Base-by-base conservation (phyloP, 1,140 invertebrate species). In the Homalodisca vitripennis region DNA sequence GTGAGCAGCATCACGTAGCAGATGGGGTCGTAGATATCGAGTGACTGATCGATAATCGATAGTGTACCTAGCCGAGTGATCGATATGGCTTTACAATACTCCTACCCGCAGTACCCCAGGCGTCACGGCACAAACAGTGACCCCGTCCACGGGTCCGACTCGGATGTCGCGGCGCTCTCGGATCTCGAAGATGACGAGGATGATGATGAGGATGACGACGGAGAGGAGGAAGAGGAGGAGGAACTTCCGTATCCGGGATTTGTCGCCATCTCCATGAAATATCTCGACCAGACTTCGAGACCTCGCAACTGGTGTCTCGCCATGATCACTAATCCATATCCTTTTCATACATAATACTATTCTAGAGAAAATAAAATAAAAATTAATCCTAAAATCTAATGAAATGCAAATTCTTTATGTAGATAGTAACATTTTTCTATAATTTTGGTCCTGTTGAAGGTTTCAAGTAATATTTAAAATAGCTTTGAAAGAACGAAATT, bases 241-340 rank as follows among this genome's bases (percentile, higher is more conserved):
- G 84, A 90, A 70, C 83, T 95, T 53, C 92, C 92, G 12, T 98
- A 92, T 81, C 93, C 94, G 14, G 93, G 93, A 51, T 97, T 97
- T 80, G 88, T 90, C 20, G 88, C 92, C 31, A 83, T 93, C 53
- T 87, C 90, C 46, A 81, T 98, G 69, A 86, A 88, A 73, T 95
- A 93, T 76, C 83, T 99, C 70, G 89, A 91, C 30, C 97, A 99
- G 79, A 90, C 85, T 46, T 92, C 93, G 68, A 82, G 87, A 66
- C 90, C 94, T 31, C 86, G 96, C 77, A 93, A 89, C 81, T 94
- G 91, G 91, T 98, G 95, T 83, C 87, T 99, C 73, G 89, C 87
- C 73, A 90, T 97, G 81, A 97, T 98, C 81, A 97, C 94, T 55
- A 98, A 97, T 90, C 94, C 95, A 97, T 97, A 97, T 97, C 94